Evolutionary conservation across 2,888 invertebrate species (phyloP).

Genomic region (Epinotia demarniana): DNA sequence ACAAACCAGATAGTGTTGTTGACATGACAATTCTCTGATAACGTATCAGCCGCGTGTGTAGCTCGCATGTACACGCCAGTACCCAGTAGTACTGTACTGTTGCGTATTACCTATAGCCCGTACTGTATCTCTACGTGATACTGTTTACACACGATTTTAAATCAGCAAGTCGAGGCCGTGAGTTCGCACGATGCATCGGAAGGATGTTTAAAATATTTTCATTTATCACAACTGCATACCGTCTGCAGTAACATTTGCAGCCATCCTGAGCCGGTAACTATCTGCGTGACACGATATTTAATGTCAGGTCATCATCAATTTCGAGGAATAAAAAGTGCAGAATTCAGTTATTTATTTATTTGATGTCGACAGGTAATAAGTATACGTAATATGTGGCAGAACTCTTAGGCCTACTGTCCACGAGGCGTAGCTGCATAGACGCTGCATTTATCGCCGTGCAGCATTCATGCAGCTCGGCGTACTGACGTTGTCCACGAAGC

Average conservation of each 20-base stretch:
- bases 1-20: slow-evolving; percentile 75
- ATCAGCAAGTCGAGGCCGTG: slow-evolving; percentile 27
- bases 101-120: slow-evolving; percentile 12
- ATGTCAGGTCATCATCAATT: slow-evolving; percentile 15
- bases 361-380: neutral
- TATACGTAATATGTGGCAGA: no score
- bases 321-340: slow-evolving; percentile 3
- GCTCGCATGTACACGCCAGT: slow-evolving; percentile 24
- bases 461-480: no score
- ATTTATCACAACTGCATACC: slow-evolving; percentile 7
- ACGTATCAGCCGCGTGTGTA: slow-evolving; percentile 63
- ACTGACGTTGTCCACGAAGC: no score
- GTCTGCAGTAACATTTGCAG: neutral
- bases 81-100: slow-evolving; percentile 19
- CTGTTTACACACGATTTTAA: slow-evolving; percentile 33
- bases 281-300: slow-evolving; percentile 15
- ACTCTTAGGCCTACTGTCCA: no score
- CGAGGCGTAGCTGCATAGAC: no score
- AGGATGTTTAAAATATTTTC: slow-evolving; percentile 21
- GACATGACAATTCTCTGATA: slow-evolving; percentile 78
- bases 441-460: no score
- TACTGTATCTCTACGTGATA: slow-evolving; percentile 22
- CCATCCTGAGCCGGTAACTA: neutral
- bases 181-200: slow-evolving; percentile 28
- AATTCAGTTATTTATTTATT: neutral